These are phyloP conservation scores for Periplaneta americana DNA, from an alignment of 1,140 invertebrate species.

Conservation along the genomic window DNA sequence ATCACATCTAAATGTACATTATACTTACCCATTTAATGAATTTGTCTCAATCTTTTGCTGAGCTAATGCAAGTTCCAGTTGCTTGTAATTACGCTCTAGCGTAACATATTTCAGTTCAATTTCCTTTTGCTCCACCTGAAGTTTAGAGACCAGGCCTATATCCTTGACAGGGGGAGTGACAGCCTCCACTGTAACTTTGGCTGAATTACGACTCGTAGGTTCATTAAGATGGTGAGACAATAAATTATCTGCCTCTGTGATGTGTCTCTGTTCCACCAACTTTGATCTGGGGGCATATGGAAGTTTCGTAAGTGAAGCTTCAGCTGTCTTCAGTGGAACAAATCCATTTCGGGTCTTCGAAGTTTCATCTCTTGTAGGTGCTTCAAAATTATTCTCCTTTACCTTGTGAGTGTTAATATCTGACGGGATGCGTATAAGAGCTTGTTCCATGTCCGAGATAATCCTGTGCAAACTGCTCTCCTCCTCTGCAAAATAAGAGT, in stretches of 20 bases:
- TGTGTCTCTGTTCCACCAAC: not conserved
- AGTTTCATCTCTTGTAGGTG: not conserved
- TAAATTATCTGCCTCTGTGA: not conserved
- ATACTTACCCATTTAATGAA: not conserved
- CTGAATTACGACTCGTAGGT: too few species aligned
- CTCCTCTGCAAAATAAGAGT: not conserved
- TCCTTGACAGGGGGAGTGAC: not conserved
- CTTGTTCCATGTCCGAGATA: not conserved
- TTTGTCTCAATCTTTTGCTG: not conserved
- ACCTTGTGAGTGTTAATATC: not conserved
- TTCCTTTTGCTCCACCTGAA: not conserved
- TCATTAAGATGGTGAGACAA: not conserved
- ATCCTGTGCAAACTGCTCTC: not conserved
- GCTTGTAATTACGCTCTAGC: not conserved
- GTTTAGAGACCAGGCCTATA: too few species aligned
- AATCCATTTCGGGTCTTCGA: not conserved
- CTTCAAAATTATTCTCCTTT: not conserved
- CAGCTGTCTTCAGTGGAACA: not conserved
- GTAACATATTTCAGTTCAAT: not conserved
- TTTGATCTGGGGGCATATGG: not conserved
- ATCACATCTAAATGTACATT: too few species aligned
- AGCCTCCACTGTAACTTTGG: not conserved
- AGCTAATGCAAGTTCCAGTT: not conserved
- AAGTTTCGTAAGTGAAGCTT: not conserved
- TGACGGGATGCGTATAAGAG: not conserved